Evolutionary conservation across 2,888 invertebrate genomes (phyloP).

Genomic region (Apamea sordens): DNA sequence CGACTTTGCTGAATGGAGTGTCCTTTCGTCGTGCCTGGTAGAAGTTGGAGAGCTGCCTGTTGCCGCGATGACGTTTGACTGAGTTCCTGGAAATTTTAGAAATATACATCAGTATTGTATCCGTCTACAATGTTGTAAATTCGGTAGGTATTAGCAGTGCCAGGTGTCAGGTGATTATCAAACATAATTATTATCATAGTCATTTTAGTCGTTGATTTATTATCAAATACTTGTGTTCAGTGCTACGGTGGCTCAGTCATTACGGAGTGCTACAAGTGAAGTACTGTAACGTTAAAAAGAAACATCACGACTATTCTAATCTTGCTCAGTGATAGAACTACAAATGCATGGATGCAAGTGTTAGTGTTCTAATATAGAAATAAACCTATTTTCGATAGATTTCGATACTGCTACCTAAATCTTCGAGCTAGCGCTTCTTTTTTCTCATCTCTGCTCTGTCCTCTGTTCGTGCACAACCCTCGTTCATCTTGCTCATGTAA

Average conservation of each 20-base stretch:
- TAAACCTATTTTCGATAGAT: constrained; percentile 10
- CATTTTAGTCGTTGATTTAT: neutral
- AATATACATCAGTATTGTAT: neutral
- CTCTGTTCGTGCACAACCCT: neutral
- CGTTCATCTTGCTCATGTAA: constrained; percentile 1
- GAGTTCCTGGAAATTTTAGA: constrained; percentile 66
- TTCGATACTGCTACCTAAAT: constrained; percentile 43
- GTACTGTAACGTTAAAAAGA: neutral
- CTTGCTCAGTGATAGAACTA: constrained; percentile 1
- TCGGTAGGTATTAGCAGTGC: neutral
- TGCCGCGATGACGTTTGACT: constrained; percentile 54
- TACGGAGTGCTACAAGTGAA: neutral
- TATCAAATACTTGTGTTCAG: constrained; percentile 6
- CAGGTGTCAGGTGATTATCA: neutral
- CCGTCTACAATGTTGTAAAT: no score
- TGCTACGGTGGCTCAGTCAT: constrained; percentile 2
- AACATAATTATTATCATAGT: neutral
- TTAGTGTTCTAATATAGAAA: constrained; percentile 3
- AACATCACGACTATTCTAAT: neutral
- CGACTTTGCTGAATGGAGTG: constrained; percentile 75
- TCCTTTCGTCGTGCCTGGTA: constrained; percentile 76
- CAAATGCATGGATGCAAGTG: constrained; percentile 11
- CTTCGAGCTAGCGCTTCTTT: constrained; percentile 17
- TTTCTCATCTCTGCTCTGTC: constrained; percentile 22
- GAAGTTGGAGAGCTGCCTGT: constrained; percentile 72